A percentile compares a stretch with the other conserved stretches of the same genome.
These are phyloP conservation scores for Emydura subglobosa DNA, from an alignment of 2,113 vertebrate genomes.

Conservation along the genomic window DNA sequence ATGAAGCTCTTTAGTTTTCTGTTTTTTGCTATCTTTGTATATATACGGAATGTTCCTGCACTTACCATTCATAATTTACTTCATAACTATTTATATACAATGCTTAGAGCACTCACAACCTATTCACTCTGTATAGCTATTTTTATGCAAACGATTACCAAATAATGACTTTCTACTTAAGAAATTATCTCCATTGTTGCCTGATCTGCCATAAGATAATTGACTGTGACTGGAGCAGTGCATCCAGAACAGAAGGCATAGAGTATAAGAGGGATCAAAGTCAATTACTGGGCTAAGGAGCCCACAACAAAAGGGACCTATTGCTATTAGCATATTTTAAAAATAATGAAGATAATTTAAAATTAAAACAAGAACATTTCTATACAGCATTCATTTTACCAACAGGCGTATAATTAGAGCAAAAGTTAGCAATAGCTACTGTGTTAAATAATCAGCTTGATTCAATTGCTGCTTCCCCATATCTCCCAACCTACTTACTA, in stretches of 20 bases:
- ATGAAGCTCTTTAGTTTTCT: neutral
- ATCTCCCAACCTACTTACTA: conserved; percentile 36
- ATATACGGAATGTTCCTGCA: neutral
- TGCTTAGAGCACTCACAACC: conserved; percentile 6
- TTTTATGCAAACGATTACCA: conserved; percentile 65
- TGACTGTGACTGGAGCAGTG: conserved; percentile 10
- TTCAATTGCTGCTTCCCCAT: conserved; percentile 10
- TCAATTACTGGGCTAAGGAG: neutral
- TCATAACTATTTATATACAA: neutral
- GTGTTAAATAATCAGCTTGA: conserved; percentile 21
- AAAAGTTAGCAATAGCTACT: conserved; percentile 3
- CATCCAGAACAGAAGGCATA: conserved; percentile 4
- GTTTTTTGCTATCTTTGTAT: neutral
- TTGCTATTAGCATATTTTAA: neutral
- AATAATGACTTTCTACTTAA: conserved; percentile 62
- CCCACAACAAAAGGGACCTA: neutral
- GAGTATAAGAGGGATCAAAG: conserved; percentile 5
- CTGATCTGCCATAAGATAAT: neutral
- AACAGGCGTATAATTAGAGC: neutral
- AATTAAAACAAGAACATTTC: conserved; percentile 19
- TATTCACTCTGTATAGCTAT: conserved; percentile 33
- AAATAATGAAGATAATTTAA: neutral
- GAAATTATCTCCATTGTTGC: conserved; percentile 18
- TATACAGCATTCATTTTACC: neutral
- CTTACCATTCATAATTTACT: neutral